Evolutionary conservation across 1,140 invertebrate genomes (phyloP).

Genomic region (Drosophila carrolli): DNA sequence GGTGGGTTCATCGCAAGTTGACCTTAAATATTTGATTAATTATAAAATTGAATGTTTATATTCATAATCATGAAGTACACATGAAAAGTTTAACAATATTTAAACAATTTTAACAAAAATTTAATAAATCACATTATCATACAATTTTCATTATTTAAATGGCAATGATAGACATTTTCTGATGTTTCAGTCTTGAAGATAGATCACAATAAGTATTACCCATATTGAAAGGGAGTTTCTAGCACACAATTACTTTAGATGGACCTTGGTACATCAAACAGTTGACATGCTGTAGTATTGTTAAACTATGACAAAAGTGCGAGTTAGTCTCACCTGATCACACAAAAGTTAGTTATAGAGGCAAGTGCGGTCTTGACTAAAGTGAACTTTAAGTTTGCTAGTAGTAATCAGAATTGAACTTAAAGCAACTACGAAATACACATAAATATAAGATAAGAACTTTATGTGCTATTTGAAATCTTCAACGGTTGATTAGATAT

Average conservation of each 20-base stretch:
- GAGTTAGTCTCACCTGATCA: conserved; percentile 30
- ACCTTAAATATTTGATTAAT: conserved; percentile 6
- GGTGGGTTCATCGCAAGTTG: neutral
- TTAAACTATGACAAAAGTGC: conserved; percentile 22
- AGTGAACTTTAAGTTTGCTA: neutral
- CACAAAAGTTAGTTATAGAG: conserved; percentile 2
- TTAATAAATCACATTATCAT: too few species aligned
- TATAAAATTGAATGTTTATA: neutral
- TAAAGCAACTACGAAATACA: neutral
- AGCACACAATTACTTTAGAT: too few species aligned
- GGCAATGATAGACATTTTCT: too few species aligned
- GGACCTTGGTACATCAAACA: conserved; percentile 5
- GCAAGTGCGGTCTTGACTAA: neutral
- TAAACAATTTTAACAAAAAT: too few species aligned
- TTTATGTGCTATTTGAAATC: neutral
- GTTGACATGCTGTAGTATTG: neutral
- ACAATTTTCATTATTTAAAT: too few species aligned
- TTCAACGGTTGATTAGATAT: conserved; percentile 9
- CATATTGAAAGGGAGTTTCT: neutral
- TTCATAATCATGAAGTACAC: neutral
- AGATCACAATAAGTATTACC: too few species aligned
- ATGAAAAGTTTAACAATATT: too few species aligned
- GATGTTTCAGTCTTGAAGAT: too few species aligned
- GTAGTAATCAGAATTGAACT: neutral
- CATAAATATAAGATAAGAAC: conserved; percentile 17